Percentiles rank a stretch among this genome's conserved stretches.
phyloP scores from a whole-genome alignment of 2,113 vertebrate genomes.

The Tachycineta bicolor region DNA sequence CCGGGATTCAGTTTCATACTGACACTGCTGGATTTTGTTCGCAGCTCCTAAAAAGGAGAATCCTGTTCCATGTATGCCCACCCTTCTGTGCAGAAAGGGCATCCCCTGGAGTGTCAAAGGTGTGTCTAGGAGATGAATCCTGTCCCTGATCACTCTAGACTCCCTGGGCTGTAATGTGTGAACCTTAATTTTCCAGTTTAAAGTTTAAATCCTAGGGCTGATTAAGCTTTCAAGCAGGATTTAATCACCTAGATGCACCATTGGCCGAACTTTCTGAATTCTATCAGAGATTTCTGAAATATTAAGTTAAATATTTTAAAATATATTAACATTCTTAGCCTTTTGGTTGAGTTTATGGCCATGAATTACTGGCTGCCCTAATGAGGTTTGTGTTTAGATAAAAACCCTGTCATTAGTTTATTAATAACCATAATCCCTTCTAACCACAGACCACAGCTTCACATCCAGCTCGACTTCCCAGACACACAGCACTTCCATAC shows the following conservation, averaged over 20 bases:
- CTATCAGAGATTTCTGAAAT: not conserved
- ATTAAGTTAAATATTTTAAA: not conserved
- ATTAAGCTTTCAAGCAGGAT: not conserved
- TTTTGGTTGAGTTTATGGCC: not conserved
- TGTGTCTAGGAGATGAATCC: not conserved
- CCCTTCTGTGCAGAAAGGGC: not conserved
- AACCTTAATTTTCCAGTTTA: not conserved
- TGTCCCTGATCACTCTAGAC: not conserved
- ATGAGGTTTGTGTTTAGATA: not conserved
- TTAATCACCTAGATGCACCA: not conserved
- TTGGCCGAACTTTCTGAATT: not conserved
- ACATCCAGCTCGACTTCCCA: not conserved
- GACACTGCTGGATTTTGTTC: not conserved
- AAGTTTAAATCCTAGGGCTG: not conserved
- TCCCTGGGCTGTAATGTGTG: not conserved
- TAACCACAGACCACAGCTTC: not conserved
- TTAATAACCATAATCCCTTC: not conserved
- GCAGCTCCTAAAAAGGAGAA: not conserved
- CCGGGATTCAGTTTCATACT: not conserved
- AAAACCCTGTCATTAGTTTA: not conserved
- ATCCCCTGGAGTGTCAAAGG: not conserved
- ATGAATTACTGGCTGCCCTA: not conserved
- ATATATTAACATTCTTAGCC: not conserved
- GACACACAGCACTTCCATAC: not conserved
- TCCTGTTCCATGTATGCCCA: not conserved